Conservation (phyloP, 1,140 invertebrate genomes). For the Penaeus japonicus region DNA sequence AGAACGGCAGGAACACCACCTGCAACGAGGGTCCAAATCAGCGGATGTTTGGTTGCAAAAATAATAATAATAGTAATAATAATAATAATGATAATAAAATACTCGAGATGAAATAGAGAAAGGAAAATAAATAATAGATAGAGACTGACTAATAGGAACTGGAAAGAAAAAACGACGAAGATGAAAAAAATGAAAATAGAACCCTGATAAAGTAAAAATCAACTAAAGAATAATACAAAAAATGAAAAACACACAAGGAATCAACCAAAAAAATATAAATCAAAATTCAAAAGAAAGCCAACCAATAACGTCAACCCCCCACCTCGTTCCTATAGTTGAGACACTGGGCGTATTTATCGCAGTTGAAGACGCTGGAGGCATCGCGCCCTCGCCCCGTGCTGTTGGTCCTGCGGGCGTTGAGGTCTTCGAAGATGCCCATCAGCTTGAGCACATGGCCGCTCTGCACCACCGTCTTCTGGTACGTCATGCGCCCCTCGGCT, state of each 20-base stretch:
- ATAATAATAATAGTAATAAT: no score
- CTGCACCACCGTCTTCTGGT: conserved; percentile 60
- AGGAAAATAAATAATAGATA: neutral
- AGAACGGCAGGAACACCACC: conserved; percentile 64
- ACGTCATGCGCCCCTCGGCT: conserved; percentile 51
- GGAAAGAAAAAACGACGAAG: no score
- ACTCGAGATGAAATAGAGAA: neutral
- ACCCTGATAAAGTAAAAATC: no score
- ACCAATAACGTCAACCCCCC: neutral
- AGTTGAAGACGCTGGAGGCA: neutral
- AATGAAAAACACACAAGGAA: no score
- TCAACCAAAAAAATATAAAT: no score
- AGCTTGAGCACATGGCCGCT: conserved; percentile 63
- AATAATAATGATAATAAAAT: neutral
- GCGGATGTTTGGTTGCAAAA: neutral
- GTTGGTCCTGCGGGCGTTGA: conserved; percentile 59
- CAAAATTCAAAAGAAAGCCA: no score
- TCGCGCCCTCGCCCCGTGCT: conserved; percentile 53
- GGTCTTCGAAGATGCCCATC: conserved; percentile 63
- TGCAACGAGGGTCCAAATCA: conserved; percentile 53
- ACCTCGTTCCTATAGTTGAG: conserved; percentile 64
- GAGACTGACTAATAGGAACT: neutral
- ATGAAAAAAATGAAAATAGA: no score
- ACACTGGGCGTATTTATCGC: conserved; percentile 64
- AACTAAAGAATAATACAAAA: no score